Evolutionary conservation across 2,888 invertebrate genomes (phyloP), one percentile per base, ranked within the genome.

Genomic region (Ochropleura leucogaster): DNA sequence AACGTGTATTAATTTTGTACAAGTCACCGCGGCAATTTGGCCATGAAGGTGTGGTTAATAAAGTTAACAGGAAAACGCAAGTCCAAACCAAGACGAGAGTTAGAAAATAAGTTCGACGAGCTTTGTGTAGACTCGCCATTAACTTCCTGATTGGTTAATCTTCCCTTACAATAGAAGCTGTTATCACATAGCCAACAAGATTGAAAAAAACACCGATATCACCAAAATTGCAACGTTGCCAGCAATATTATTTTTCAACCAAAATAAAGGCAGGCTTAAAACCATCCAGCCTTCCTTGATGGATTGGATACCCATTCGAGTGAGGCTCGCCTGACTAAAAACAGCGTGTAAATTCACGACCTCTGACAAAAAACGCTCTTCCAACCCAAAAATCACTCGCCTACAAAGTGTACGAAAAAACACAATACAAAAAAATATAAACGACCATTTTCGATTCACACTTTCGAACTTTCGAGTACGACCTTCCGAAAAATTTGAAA

Each of bases 251-350:
- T 68, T 79, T 82, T 60, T 40, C 10, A 46, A 47, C 4, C 40
- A 51, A 51, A 51, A 51, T 74, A 80, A 80, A 74, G 53, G 42
- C 18, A 75, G 49, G 40, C 10, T 49, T 77, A 51, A 77, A 83
- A 62, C 44, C 57, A 67, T 12, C 57, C 53, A 68, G n/a, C 46
- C 42, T 18, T 18, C 53, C 42, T 83, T 72, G 80, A 80, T 68
- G 73, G 68, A 79, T 79, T 80, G 60, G 74, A 68, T 68, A 73
- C 80, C 55, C 60, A 72, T 80, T 84, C 74, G 44, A 83, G 71
- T 64, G 67, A 30, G 60, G 51, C 14, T 77, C 57, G 57, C 67
- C 55, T 67, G 46, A 67, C 53, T 83, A 72, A 64, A 83, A 83
- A 83, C 57, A 49, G 8, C 66, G 71, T 63, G 62, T 64, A 78